Base-by-base conservation (phyloP, 2,888 invertebrate species). In the Loripinus fragilis region DNA sequence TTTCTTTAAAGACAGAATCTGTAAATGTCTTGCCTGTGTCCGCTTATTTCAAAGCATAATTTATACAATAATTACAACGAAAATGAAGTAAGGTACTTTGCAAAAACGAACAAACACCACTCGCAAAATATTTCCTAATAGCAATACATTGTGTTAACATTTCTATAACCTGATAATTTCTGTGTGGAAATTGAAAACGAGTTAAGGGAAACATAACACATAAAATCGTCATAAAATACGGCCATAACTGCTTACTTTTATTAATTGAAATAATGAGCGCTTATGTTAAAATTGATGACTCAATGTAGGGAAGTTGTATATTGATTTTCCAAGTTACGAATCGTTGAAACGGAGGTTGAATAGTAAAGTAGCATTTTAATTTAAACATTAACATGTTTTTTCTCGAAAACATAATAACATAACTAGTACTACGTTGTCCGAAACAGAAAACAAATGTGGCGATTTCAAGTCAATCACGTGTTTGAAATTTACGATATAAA, bases 211-310 rank as follows among this genome's bases (percentile, higher is more conserved):
- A 17, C 33, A 33, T 60, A 60, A 1, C 10, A 30, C 17, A 1
- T 20, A 33, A 60, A 60, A 60, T 33, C 33, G 20, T 1, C 30
- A 8, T 33, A 23, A 60, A n/a, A 3, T 23, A 10, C 60, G 12
- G 20, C 33, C 55, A 20, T 33, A 60, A 60, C 12, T 20, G 60
- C 33, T 60, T 60, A 12, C 23, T 60, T 60, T 30, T 60, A 33
- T 25, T 52, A 5, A 7, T 5, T 17, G 33, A 30, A 60, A 33
- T 60, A 60, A 60, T n/a, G 20, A 28, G 20, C 33, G 3, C 33
- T 33, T 60, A 60, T 60, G 60, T 30, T 25, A 1, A 10, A 33
- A 17, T 33, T 60, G 33, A 60, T 60, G 60, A 60, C 60, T 60
- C 30, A 60, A 23, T 60, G 5, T 28, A 33, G 20, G 30, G 60